phyloP scores from a whole-genome alignment of 2,888 invertebrate genomes.

The Cheiracanthium punctorium region DNA sequence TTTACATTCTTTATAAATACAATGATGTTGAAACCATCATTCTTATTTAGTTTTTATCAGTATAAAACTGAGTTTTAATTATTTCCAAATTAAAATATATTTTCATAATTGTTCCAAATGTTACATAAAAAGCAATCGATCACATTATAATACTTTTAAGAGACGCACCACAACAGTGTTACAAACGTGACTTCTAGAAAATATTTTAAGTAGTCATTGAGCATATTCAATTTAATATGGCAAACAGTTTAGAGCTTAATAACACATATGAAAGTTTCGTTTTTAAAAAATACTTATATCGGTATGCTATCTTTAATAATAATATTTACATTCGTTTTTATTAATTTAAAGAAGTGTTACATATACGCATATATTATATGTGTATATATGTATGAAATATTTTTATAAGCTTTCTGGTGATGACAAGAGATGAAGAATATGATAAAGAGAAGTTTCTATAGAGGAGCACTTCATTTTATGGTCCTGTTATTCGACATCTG shows the following conservation, averaged over 20 bases:
- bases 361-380: neutral
- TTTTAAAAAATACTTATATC: neutral
- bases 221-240: conserved; percentile 34
- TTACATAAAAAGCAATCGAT: neutral
- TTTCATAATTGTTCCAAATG: neutral
- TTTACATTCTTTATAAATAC: no score
- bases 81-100: no score
- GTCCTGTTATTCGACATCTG: no score
- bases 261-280: neutral
- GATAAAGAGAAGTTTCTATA: no score
- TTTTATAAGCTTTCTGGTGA: neutral
- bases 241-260: neutral
- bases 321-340: neutral
- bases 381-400: neutral
- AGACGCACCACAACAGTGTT: conserved; percentile 23
- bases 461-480: no score
- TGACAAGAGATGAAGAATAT: no score
- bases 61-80: no score
- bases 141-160: neutral
- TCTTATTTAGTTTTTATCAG: no score
- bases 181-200: conserved; percentile 35
- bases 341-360: neutral
- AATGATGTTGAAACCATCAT: no score
- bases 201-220: conserved; percentile 61
- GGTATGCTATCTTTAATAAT: neutral